Evolutionary conservation across 2,797 vertebrate species (phyloP), one percentile per base, ranked within the genome.

Genomic region (Pangasius macronema): DNA sequence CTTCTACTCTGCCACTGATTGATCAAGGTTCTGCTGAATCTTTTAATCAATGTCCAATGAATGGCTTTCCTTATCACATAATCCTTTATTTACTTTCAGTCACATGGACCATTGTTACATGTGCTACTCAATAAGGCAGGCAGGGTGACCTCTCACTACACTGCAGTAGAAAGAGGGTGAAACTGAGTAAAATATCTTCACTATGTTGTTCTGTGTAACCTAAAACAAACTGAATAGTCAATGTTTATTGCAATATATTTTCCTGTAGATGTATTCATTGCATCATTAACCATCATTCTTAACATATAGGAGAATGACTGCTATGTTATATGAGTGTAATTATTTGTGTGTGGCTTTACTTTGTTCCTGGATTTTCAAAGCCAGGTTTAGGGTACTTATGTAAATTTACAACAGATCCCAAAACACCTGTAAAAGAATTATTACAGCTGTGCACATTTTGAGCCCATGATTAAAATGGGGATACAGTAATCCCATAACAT

Each of bases 11-110:
- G 61, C 10, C 30, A 16, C 42, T 67, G n/a, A 68, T 22, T 84
- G 87, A 77, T 18, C 75, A 61, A 59, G 63, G 61, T 49, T 80
- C 63, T 84, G 49, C 63, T 80, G 10, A 27, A 63, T 27, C 36
- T 68, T 79, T 75, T 16, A 46, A 76, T 84, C 86, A 80, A 27
- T 80, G 82, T 49, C 61, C 18, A 49, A 70, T 49, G 63, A 84
- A 81, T 79, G 63, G 57, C 39, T 68, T 51, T 70, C 51, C 11
- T 82, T 49, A 85, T 82, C 79, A 82, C 68, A 30, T 39, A 59
- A 61, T 76, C 57, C 67, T 85, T 80, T 84, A 39, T 86, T 86
- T 63, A 70, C 63, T 61, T 75, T 65, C 24, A 79, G 80, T 87
- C 88, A 85, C 80, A 87, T 33, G 27, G 39, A n/a, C 46, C 51